These are phyloP conservation scores for Perithous albicinctus DNA, from an alignment of 2,888 invertebrate genomes.

Conservation along the genomic window DNA sequence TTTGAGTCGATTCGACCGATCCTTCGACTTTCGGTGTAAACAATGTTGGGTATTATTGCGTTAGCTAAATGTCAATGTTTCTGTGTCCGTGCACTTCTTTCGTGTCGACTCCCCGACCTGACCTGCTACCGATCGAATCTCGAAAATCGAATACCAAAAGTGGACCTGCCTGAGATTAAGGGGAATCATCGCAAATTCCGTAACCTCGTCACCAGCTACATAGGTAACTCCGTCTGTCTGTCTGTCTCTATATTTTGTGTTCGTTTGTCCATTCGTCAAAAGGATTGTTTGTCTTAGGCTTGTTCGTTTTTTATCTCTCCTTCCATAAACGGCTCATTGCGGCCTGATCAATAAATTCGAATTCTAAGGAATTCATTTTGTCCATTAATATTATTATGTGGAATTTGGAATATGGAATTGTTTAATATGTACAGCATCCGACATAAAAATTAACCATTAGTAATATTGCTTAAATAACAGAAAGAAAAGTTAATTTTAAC, in stretches of 20 bases:
- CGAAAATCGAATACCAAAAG: constrained; percentile 86
- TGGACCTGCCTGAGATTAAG: constrained; percentile 99
- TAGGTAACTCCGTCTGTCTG: constrained; percentile 90
- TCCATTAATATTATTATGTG: too few species aligned
- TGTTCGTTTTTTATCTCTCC: constrained; percentile 54
- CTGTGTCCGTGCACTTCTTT: constrained; percentile 84
- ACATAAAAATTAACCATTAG: background rate
- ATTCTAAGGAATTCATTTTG: too few species aligned
- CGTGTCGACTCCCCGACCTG: constrained; percentile 83
- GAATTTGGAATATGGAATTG: too few species aligned
- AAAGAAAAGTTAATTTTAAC: background rate
- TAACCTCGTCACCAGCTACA: constrained; percentile 99
- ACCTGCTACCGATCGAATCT: constrained; percentile 81
- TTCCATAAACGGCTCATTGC: constrained; percentile 48
- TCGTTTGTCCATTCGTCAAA: constrained; percentile 38
- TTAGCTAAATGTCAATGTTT: constrained; percentile 84
- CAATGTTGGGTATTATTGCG: constrained; percentile 66
- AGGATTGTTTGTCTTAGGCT: constrained; percentile 57
- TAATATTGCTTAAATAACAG: background rate
- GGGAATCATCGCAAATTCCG: constrained; percentile 99
- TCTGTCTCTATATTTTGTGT: constrained; percentile 73
- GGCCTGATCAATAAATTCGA: background rate
- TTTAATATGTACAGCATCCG: too few species aligned
- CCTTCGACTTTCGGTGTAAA: constrained; percentile 47
- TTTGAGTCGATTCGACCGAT: constrained; percentile 45